Percentiles rank a stretch among this genome's conserved stretches.
phyloP scores from a whole-genome alignment of 2,797 vertebrate genomes.

The Sylvia borin region DNA sequence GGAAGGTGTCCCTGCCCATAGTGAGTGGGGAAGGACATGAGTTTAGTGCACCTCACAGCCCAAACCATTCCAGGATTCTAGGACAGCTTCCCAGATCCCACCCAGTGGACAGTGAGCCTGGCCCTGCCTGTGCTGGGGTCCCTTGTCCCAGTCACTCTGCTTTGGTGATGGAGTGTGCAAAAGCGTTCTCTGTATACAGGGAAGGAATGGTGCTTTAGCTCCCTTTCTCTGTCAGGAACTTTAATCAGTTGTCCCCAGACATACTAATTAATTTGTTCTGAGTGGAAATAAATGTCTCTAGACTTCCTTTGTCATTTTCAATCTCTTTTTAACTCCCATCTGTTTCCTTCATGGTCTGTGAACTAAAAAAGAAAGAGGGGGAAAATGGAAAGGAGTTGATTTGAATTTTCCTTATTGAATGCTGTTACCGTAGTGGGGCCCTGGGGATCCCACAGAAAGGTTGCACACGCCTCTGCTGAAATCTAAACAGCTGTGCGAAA shows the following conservation, averaged over 20 bases:
- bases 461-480: slow-evolving; percentile 40
- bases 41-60: not conserved
- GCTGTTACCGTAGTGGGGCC: slow-evolving; percentile 24
- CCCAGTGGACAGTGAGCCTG: not conserved
- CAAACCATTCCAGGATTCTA: not conserved
- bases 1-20: not conserved
- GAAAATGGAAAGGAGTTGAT: slow-evolving; percentile 16
- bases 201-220: not conserved
- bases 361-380: not conserved
- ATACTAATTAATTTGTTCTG: slow-evolving; percentile 62
- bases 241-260: slow-evolving; percentile 49
- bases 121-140: not conserved
- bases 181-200: not conserved
- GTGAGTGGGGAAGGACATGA: not conserved
- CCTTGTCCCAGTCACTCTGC: not conserved
- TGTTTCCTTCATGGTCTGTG: slow-evolving; percentile 58
- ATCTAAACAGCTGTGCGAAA: slow-evolving; percentile 68
- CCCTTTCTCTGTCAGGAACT: slow-evolving; percentile 5
- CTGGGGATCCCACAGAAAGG: slow-evolving; percentile 59
- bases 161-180: not conserved
- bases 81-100: not conserved
- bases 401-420: slow-evolving; percentile 50
- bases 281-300: slow-evolving; percentile 54
- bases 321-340: slow-evolving; percentile 55
- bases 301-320: slow-evolving; percentile 59